Conservation (phyloP, 2,797 vertebrate genomes). For the Helarctos malayanus region DNA sequence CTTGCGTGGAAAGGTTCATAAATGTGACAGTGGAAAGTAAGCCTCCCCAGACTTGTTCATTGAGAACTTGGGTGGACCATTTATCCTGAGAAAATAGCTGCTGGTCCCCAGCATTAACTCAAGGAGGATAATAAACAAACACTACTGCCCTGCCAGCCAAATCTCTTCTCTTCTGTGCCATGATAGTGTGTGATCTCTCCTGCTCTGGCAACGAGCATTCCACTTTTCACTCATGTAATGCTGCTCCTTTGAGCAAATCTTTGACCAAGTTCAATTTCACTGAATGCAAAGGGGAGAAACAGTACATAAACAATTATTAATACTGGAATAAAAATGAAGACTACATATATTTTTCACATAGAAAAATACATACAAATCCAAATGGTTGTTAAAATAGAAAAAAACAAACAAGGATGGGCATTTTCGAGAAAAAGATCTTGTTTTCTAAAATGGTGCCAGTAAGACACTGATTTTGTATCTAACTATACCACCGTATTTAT, state of each 20-base stretch:
- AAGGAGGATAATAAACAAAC: neutral
- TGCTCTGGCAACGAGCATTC: neutral
- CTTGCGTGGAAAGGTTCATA: neutral
- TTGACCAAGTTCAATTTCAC: constrained; percentile 2
- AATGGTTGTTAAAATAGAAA: constrained; percentile 53
- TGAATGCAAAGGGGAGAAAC: constrained; percentile 33
- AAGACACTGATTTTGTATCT: constrained; percentile 35
- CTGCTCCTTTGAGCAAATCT: constrained; percentile 23
- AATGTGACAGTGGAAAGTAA: neutral
- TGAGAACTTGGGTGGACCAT: neutral
- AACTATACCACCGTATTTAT: neutral
- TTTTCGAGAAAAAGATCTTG: constrained; percentile 61
- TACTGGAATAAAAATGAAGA: constrained; percentile 50
- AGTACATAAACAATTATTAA: neutral
- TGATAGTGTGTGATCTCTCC: neutral
- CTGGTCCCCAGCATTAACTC: neutral
- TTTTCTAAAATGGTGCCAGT: constrained; percentile 43
- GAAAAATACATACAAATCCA: constrained; percentile 75
- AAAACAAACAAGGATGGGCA: constrained; percentile 18
- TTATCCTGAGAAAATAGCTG: constrained; percentile 26
- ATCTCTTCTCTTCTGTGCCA: neutral
- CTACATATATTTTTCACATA: constrained; percentile 32
- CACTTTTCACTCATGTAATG: neutral
- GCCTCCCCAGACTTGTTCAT: neutral
- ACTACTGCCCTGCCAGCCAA: neutral